These are phyloP conservation scores for Synanthedon myopaeformis DNA, from an alignment of 2,888 invertebrate species.

Conservation along the genomic window DNA sequence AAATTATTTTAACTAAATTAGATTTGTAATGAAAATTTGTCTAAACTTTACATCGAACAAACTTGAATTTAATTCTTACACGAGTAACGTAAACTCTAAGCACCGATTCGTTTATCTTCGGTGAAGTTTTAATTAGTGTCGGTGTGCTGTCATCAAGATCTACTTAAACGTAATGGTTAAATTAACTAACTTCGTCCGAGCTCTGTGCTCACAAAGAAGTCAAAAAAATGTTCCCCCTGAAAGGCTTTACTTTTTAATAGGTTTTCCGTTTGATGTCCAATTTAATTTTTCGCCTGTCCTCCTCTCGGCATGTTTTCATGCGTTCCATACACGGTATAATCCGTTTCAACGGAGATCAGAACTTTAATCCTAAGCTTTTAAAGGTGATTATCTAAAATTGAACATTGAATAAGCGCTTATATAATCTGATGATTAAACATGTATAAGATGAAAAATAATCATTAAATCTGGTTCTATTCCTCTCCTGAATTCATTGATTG, in stretches of 20 bases:
- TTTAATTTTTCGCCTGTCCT: conserved; percentile 4
- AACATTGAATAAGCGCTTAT: no score
- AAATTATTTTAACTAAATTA: no score
- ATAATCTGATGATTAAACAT: no score
- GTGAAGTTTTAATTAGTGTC: conserved; percentile 30
- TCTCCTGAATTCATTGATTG: no score
- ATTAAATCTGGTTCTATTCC: no score
- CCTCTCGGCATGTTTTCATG: not conserved
- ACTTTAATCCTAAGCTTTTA: no score
- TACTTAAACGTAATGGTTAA: conserved; percentile 15
- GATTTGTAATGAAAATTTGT: no score
- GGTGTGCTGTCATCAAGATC: conserved; percentile 17
- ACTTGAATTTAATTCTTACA: not conserved
- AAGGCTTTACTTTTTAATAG: conserved; percentile 6
- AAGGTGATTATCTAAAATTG: no score
- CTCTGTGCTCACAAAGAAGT: conserved; percentile 4
- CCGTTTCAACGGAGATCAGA: not conserved
- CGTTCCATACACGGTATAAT: not conserved
- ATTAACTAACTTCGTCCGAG: conserved; percentile 14
- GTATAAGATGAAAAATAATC: no score
- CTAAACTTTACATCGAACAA: not conserved
- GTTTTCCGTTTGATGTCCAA: conserved; percentile 8
- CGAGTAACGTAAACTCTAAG: no score
- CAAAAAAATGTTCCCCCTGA: conserved; percentile 1
- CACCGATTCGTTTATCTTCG: not conserved